Evolutionary conservation across 2,797 vertebrate species (phyloP), one percentile per base, ranked within the genome.

Genomic region (Perdix hodgsoniae): DNA sequence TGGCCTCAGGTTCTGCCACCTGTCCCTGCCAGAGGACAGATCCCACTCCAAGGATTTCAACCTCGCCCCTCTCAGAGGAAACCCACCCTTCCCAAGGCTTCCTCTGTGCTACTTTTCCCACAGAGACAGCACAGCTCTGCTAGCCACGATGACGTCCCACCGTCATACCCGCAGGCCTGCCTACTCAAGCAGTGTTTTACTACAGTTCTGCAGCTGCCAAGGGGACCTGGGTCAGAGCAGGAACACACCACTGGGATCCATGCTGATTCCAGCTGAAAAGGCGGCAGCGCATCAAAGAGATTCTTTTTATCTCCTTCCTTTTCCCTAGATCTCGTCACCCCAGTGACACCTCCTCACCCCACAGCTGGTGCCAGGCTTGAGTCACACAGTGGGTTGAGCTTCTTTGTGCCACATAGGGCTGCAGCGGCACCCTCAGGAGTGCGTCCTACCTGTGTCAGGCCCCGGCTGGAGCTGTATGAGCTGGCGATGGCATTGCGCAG

Each of bases 391-490:
- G 3, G 4, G 23, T 5, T 2, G 7, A 67, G 74, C 40, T 2
- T 10, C 50, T 52, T 27, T 52, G 50, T 19, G 15, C 52, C 3
- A 26, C 50, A 52, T 27, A 17, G 14, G 39, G 52, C 31, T 11
- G 17, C 15, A 11, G n/a, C 0, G 1, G 52, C 40, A 42, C 64
- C 24, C 16, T 0, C 37, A 39, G 31, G 35, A 59, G 8, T 1
- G 15, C 23, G 33, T 42, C 47, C 54, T 97, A 99, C 99, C 98
- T 99, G 98, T 4, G 97, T 11, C 44, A 98, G 94, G 60, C 98
- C 98, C 11, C 96, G 85, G 13, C 98, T 98, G 12, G 99, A 99
- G 93, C 99, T 99, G 96, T 99, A 99, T 74, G 99, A 99, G 97
- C 99, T 99, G 88, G 97, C 96, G 45, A 99, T 99, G 42, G 98